Conservation (phyloP, 2,113 vertebrate genomes). For the Hepsetus odoe region DNA sequence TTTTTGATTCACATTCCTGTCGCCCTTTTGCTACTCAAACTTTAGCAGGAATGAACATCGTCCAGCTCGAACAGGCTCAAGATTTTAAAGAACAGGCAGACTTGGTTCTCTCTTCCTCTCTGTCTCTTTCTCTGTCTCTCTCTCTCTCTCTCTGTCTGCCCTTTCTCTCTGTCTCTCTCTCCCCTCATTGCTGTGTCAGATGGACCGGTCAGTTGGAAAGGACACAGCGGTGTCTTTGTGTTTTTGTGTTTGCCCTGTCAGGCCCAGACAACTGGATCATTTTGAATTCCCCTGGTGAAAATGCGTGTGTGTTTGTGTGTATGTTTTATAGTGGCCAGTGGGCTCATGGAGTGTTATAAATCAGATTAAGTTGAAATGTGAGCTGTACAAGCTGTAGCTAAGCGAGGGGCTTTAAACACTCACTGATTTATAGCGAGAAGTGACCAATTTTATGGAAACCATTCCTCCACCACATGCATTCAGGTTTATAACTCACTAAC, state of each 20-base stretch:
- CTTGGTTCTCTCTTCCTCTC: too few species aligned
- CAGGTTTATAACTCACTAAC: neutral
- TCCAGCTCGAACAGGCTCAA: too few species aligned
- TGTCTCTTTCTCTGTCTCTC: neutral
- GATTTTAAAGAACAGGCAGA: too few species aligned
- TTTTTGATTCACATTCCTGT: too few species aligned
- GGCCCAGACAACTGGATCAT: slow-evolving; percentile 4
- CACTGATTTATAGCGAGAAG: slow-evolving; percentile 19
- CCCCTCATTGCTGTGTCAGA: slow-evolving; percentile 24
- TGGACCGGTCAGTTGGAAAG: neutral
- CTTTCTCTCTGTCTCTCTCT: too few species aligned
- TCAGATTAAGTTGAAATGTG: neutral
- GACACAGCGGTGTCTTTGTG: slow-evolving; percentile 37
- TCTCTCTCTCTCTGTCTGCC: neutral
- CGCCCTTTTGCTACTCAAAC: too few species aligned
- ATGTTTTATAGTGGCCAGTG: neutral
- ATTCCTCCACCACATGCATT: slow-evolving; percentile 42
- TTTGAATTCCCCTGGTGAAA: neutral
- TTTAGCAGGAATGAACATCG: too few species aligned
- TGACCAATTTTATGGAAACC: slow-evolving; percentile 27
- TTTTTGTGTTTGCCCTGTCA: slow-evolving; percentile 32
- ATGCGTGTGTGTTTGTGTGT: neutral
- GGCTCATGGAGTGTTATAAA: neutral
- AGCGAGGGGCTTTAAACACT: slow-evolving; percentile 3
- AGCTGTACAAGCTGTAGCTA: neutral